These are phyloP conservation scores for Neuroscelio doddi DNA, from an alignment of 2,888 invertebrate species.

Conservation along the genomic window DNA sequence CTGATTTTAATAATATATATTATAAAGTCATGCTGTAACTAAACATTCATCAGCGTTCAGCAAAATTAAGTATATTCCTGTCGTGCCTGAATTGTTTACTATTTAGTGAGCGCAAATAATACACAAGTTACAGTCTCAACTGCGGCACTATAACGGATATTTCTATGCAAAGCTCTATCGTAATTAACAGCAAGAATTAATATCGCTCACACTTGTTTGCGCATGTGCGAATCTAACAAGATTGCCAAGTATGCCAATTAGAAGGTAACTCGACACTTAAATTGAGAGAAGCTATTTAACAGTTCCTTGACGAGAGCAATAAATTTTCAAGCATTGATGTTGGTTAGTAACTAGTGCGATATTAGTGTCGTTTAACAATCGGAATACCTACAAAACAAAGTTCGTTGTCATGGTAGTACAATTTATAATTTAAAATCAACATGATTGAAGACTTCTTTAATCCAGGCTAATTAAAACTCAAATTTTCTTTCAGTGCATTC, in stretches of 20 bases:
- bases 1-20: neutral
- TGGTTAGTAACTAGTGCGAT: too few relatives aligned
- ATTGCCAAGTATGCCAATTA: slow-evolving; percentile 42
- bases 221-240: slow-evolving; percentile 21
- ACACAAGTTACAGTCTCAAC: slow-evolving; percentile 8
- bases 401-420: too few relatives aligned
- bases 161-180: slow-evolving; percentile 22
- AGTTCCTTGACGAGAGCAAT: neutral
- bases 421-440: too few relatives aligned
- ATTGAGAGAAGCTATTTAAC: slow-evolving; percentile 13
- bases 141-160: slow-evolving; percentile 16
- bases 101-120: slow-evolving; percentile 17
- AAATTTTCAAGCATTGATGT: slow-evolving; percentile 12
- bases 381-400: neutral
- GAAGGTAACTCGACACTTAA: slow-evolving; percentile 22
- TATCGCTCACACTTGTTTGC: slow-evolving; percentile 21
- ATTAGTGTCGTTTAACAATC: slow-evolving; percentile 14
- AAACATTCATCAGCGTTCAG: slow-evolving; percentile 1
- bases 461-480: too few relatives aligned
- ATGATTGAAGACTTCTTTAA: too few relatives aligned
- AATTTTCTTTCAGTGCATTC: too few relatives aligned
- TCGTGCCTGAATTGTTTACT: neutral
- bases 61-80: neutral
- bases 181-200: slow-evolving; percentile 35
- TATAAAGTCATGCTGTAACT: neutral